Conservation (phyloP, 2,113 vertebrate species). For the Zosterops borbonicus region DNA sequence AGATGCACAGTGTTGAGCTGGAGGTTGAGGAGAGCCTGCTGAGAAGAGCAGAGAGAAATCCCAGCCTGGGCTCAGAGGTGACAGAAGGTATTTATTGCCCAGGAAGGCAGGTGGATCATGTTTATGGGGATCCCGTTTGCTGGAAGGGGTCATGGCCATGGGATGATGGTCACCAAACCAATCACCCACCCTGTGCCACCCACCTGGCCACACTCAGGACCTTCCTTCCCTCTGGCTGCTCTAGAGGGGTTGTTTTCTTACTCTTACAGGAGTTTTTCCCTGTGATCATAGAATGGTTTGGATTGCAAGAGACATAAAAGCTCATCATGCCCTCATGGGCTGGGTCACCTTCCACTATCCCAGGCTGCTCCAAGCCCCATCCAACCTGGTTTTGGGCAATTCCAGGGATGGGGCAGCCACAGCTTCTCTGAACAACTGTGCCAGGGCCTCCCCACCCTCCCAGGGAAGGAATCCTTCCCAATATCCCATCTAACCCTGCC, state of each 20-base stretch:
- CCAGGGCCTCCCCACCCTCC: not conserved
- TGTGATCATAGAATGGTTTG: not conserved
- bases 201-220: not conserved
- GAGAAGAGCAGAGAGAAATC: not conserved
- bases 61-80: not conserved
- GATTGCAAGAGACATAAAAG: not conserved
- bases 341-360: not conserved
- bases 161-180: not conserved
- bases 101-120: not conserved
- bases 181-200: not conserved
- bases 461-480: not conserved
- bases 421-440: not conserved
- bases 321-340: not conserved
- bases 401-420: not conserved
- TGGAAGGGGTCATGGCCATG: not conserved
- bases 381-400: not conserved
- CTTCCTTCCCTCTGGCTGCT: not conserved
- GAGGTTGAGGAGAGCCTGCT: not conserved
- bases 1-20: not conserved
- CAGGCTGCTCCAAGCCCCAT: not conserved
- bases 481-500: too few relatives aligned
- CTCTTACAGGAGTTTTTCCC: not conserved
- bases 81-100: not conserved
- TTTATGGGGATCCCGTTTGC: not conserved
- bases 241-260: rapidly evolving